Conservation (phyloP, 2,888 invertebrate genomes). For the Tetanocera ferruginea region DNA sequence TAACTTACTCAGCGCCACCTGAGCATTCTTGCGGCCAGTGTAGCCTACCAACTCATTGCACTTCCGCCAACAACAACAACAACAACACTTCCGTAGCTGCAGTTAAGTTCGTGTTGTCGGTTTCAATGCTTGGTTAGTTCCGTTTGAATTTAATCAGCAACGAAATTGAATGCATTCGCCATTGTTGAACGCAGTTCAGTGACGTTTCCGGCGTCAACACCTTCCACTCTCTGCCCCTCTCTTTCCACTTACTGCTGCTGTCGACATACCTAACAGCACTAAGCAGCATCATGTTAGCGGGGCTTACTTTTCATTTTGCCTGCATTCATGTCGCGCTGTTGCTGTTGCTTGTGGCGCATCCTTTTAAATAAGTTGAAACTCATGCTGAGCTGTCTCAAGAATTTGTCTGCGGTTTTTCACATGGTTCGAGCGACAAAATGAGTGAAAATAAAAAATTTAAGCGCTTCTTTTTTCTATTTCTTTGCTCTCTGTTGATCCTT, state of each 20-base stretch:
- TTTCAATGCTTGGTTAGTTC: constrained; percentile 27
- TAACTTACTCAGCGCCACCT: not conserved
- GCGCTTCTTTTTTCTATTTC: not conserved
- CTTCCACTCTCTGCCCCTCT: not conserved
- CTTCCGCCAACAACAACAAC: not conserved
- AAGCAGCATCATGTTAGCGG: not conserved
- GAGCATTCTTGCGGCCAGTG: not conserved
- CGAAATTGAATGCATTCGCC: constrained; percentile 39
- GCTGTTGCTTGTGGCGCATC: constrained; percentile 2
- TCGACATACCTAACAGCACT: not conserved
- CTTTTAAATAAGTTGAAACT: constrained; percentile 23
- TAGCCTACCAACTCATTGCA: not conserved
- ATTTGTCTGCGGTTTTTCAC: constrained; percentile 42
- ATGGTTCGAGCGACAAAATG: not conserved
- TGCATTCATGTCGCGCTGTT: not conserved
- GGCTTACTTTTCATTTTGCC: not conserved
- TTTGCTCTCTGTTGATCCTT: not conserved
- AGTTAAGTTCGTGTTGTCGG: not conserved
- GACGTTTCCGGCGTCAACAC: not conserved
- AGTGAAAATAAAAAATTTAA: not conserved
- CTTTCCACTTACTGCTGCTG: no score
- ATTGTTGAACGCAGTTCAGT: constrained; percentile 25
- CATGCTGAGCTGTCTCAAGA: constrained; percentile 27
- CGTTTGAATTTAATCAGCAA: constrained; percentile 43
- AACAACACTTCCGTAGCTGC: not conserved